Base-by-base conservation (phyloP, 2,888 invertebrate species). In the Plagodis dolabraria region DNA sequence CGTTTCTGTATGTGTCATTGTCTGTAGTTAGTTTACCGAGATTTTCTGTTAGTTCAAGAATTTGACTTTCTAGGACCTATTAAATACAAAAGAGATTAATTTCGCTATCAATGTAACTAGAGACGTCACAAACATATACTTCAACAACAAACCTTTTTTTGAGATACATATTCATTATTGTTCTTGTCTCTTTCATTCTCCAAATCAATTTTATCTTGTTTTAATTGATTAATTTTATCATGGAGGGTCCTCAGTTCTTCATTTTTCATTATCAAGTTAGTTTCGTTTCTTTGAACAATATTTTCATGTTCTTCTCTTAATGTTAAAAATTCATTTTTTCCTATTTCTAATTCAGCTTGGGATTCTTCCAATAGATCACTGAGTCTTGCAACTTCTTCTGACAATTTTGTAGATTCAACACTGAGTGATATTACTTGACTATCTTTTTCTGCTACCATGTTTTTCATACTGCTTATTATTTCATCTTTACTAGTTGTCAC, bases 331-430 rank as follows among this genome's bases (percentile, higher is more conserved):
- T 88, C 87, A 68, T 87, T 85, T 45, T 82, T 85, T 10, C 82
- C 79, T 62, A 87, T 87, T 76, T 89, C 89, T 69, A 89, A 65
- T 62, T 89, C 86, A 5, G 86, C 86, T 47, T 84, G 79, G 35
- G 83, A 78, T 69, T 87, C 86, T 47, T 79, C 80, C 8, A 89
- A 70, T 48, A 85, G 85, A n/a, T 89, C 87, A 59, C 80, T 81
- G 36, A 89, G 71, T 55, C 77, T 75, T 2, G 69, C 52, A 33
- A 82, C 72, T 51, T 85, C 84, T 57, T 82, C 80, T 4, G 80
- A 63, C 10, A 83, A 60, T 55, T 86, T 85, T 54, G 87, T 85
- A 6, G 89, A 73, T 75, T 93, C 87, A 33, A 86, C 72, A 74
- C 92, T 91, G 4, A 89, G 74, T 10, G 73, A 60, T 63, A 86